Base-by-base conservation (phyloP, 1,140 invertebrate species). In the Lepidotrigona ventralis region DNA sequence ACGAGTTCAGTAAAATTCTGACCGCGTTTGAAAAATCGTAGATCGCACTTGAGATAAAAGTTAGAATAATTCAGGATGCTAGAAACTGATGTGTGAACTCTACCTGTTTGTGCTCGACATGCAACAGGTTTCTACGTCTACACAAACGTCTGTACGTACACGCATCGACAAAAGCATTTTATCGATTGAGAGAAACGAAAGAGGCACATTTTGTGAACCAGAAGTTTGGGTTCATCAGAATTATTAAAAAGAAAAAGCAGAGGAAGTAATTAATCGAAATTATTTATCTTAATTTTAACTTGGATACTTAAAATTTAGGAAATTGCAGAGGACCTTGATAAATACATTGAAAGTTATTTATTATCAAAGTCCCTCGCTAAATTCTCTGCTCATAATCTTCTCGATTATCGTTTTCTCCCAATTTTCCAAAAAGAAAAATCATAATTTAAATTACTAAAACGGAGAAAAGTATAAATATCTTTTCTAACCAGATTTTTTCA, bases 111-210 rank as follows among this genome's bases (percentile, higher is more conserved):
- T 58, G 69, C 56, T 56, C 46, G 56, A 69, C 68, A 51, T 83
- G 85, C 86, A 87, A 87, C 86, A 87, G 86, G 85, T 87, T 83
- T 83, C 81, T 84, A 78, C 85, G 54, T 86, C 75, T 83, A 75
- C 33, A 29, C 33, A 66, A 80, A 70, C 51, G 19, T 66, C 17
- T 29, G 3, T 23, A 60, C 58, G n/a, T 19, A 26, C 64, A 60
- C 26, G 56, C 26, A 3, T 15, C n/a, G 53, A 64, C 29, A 46
- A 76, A 63, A 53, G 63, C 33, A 23, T 56, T 77, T 53, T 51
- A 77, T 56, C 58, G 26, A 11, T 1, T 1, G 26, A 14, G 29
- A 53, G 23, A 33, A 33, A 54, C 15, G 51, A 53, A 64, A 63
- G 39, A 15, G 23, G n/a, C 15, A 46, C 39, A 46, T 8, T 8